phyloP scores from a whole-genome alignment of 2,888 invertebrate species.

The Eucriotettix oculatus region DNA sequence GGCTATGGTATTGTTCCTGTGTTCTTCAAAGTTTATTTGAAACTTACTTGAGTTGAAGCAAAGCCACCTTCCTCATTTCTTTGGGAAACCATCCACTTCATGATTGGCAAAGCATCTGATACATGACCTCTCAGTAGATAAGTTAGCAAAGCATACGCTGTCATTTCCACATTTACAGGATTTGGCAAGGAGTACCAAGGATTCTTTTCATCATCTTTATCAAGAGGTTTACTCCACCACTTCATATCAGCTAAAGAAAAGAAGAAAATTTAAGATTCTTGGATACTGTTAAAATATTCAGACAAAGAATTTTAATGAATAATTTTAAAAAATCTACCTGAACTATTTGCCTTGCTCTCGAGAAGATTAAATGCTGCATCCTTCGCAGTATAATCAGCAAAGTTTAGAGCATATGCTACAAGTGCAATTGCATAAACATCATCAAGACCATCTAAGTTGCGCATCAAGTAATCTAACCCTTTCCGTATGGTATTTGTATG shows the following conservation, averaged over 20 bases:
- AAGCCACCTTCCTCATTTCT: slow-evolving; percentile 54
- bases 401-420: slow-evolving; percentile 56
- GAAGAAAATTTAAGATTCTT: no score
- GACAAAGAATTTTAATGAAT: neutral
- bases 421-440: slow-evolving; percentile 64
- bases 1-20: no score
- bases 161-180: slow-evolving; percentile 68
- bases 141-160: slow-evolving; percentile 71
- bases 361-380: slow-evolving; percentile 44
- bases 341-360: slow-evolving; percentile 32
- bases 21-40: no score
- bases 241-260: slow-evolving; percentile 35
- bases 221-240: slow-evolving; percentile 62
- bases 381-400: slow-evolving; percentile 54
- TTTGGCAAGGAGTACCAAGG: slow-evolving; percentile 48
- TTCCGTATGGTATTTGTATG: slow-evolving; percentile 55
- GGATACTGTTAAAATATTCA: neutral
- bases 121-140: slow-evolving; percentile 33
- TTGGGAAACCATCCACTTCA: slow-evolving; percentile 56
- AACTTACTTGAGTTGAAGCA: slow-evolving; percentile 42
- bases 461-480: slow-evolving; percentile 56
- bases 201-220: slow-evolving; percentile 37
- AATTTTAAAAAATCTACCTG: slow-evolving; percentile 19
- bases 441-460: slow-evolving; percentile 41
- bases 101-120: slow-evolving; percentile 40